A percentile compares a stretch with the other conserved stretches of the same genome.
Evolutionary conservation across 1,140 invertebrate genomes (phyloP).

Genomic region (Doryteuthis pealeii): DNA sequence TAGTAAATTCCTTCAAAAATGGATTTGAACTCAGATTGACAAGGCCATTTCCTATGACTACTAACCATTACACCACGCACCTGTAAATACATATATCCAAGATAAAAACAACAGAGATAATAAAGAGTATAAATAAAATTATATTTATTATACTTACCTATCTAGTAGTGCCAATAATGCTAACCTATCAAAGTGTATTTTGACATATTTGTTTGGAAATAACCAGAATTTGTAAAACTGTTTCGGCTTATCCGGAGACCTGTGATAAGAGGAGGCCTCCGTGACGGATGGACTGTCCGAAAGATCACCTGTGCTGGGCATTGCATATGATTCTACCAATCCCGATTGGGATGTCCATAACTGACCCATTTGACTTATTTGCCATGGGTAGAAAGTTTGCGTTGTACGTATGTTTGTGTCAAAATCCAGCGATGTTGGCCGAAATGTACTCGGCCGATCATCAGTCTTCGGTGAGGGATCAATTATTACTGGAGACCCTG

Average conservation of each 20-base stretch:
- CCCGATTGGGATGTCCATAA: neutral
- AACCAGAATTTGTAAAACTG: conserved; percentile 86
- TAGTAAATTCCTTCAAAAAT: too few relatives aligned
- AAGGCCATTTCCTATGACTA: too few relatives aligned
- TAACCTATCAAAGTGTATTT: conserved; percentile 85
- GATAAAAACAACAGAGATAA: too few relatives aligned
- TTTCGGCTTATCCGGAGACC: conserved; percentile 60
- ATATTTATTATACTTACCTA: conserved; percentile 59
- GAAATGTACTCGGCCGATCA: conserved; percentile 12
- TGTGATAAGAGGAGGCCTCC: neutral
- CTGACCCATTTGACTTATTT: neutral
- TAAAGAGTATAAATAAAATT: too few relatives aligned
- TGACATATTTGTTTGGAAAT: conserved; percentile 66
- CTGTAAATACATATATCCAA: too few relatives aligned
- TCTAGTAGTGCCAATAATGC: conserved; percentile 90
- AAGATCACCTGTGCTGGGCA: conserved; percentile 20
- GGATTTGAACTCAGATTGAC: too few relatives aligned
- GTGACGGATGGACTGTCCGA: conserved; percentile 21
- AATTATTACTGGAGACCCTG: conserved; percentile 66
- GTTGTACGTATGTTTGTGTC: conserved; percentile 13
- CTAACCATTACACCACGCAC: too few relatives aligned
- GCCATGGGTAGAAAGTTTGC: conserved; percentile 12
- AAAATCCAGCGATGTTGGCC: conserved; percentile 8
- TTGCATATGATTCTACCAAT: neutral
- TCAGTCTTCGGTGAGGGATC: conserved; percentile 63